phyloP scores from a whole-genome alignment of 2,888 invertebrate species.

The Drosophila helvetica region DNA sequence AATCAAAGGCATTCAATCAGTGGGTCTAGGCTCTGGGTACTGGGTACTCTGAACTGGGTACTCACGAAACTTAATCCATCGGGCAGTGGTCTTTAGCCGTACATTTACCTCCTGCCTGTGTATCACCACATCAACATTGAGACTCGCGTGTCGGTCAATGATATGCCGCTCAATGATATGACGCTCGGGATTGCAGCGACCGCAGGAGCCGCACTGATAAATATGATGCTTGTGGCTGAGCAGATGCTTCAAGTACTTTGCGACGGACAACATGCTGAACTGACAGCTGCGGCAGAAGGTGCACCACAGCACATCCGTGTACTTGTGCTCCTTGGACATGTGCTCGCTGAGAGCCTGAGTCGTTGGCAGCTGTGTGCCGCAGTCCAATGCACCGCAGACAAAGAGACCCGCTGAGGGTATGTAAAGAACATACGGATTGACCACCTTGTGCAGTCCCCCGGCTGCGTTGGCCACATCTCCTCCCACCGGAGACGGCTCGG shows the following conservation, averaged over 20 bases:
- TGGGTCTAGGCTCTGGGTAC: not conserved
- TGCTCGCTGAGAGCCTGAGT: slow-evolving; percentile 48
- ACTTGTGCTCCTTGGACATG: slow-evolving; percentile 24
- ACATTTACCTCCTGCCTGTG: slow-evolving; percentile 37
- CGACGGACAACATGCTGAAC: not conserved
- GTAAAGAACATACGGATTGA: slow-evolving; percentile 70
- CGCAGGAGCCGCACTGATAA: slow-evolving; percentile 89
- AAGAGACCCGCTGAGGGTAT: slow-evolving; percentile 86
- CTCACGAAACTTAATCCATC: slow-evolving; percentile 53
- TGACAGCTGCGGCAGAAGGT: slow-evolving; percentile 27
- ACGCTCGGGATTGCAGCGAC: slow-evolving; percentile 87
- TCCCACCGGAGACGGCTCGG: not conserved
- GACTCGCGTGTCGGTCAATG: slow-evolving; percentile 85
- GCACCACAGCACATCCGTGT: slow-evolving; percentile 24
- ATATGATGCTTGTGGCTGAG: slow-evolving; percentile 90
- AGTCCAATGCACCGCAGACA: slow-evolving; percentile 87
- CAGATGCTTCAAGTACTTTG: slow-evolving; percentile 87
- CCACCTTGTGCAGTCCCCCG: slow-evolving; percentile 2
- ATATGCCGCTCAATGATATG: slow-evolving; percentile 88
- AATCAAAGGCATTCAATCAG: not conserved
- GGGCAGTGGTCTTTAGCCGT: slow-evolving; percentile 16
- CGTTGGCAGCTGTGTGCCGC: not conserved
- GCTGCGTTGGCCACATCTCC: not conserved
- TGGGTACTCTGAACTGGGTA: not conserved
- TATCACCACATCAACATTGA: slow-evolving; percentile 60